Percentiles rank a stretch among this genome's conserved stretches.
These are phyloP conservation scores for Lysandra bellargus DNA, from an alignment of 2,888 invertebrate species.

Conservation along the genomic window DNA sequence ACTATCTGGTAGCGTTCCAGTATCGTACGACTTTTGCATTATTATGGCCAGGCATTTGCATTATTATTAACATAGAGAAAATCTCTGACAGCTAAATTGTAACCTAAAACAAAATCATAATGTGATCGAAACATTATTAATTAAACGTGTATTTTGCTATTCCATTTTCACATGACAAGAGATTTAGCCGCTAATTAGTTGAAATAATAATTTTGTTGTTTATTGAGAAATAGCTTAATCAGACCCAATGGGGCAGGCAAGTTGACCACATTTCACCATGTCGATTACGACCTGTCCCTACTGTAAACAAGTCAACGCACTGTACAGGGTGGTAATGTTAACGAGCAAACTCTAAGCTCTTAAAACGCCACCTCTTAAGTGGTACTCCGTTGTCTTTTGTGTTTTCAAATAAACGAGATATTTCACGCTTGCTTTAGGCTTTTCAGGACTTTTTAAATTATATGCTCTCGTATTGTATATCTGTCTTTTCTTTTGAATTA, in stretches of 20 bases:
- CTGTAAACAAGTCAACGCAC: not conserved
- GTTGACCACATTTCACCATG: not conserved
- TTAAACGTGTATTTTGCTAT: too few relatives aligned
- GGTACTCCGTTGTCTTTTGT: conserved; percentile 25
- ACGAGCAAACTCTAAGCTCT: conserved; percentile 17
- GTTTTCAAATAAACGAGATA: conserved; percentile 5
- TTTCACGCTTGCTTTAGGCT: conserved; percentile 14
- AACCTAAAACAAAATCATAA: too few relatives aligned
- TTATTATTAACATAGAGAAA: too few relatives aligned
- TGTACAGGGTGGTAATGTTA: conserved; percentile 12
- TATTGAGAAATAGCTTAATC: too few relatives aligned
- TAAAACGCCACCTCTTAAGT: conserved; percentile 23
- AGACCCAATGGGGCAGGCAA: not conserved
- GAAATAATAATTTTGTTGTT: too few relatives aligned
- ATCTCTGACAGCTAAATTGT: too few relatives aligned
- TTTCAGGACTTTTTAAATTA: conserved; percentile 2
- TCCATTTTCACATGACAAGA: too few relatives aligned
- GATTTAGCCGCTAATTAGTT: too few relatives aligned
- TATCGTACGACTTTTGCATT: too few relatives aligned
- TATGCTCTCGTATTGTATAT: not conserved
- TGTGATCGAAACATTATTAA: too few relatives aligned
- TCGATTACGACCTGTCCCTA: not conserved
- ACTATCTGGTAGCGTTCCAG: too few relatives aligned
- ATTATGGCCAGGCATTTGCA: too few relatives aligned
- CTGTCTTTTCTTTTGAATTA: not conserved